phyloP scores from a whole-genome alignment of 2,797 vertebrate species.

The Fistularia tabacaria region DNA sequence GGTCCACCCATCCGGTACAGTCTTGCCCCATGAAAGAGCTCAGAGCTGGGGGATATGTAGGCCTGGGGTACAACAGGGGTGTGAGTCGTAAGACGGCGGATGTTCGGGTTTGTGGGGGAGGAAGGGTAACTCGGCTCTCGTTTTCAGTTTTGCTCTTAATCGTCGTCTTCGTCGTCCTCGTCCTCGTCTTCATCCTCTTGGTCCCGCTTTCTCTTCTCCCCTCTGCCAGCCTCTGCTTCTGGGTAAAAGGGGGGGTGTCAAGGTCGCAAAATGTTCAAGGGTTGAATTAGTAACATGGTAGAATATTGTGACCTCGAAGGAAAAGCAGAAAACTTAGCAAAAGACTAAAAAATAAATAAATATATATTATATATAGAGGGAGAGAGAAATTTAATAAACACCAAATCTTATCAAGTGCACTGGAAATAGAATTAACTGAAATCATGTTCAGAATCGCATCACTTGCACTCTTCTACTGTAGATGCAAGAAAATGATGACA shows the following conservation, averaged over 20 bases:
- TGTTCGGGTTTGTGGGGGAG: constrained; percentile 65
- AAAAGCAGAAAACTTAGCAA: too few species aligned
- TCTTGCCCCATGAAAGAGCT: constrained; percentile 81
- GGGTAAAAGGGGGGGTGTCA: constrained; percentile 31
- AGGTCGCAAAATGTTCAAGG: not conserved
- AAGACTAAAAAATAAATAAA: too few species aligned
- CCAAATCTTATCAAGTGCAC: too few species aligned
- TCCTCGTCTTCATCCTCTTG: constrained; percentile 87
- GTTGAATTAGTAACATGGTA: not conserved
- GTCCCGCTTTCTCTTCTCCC: constrained; percentile 91
- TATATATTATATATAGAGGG: too few species aligned
- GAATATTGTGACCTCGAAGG: too few species aligned
- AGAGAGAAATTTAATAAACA: too few species aligned
- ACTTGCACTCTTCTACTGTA: too few species aligned
- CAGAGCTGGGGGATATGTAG: constrained; percentile 58
- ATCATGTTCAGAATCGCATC: too few species aligned
- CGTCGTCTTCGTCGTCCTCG: constrained; percentile 81
- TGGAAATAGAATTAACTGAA: too few species aligned
- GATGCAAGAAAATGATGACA: too few species aligned
- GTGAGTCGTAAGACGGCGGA: constrained; percentile 57
- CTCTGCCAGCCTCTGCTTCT: constrained; percentile 80
- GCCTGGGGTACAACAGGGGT: constrained; percentile 75
- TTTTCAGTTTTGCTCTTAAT: constrained; percentile 67
- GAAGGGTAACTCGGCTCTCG: constrained; percentile 67
- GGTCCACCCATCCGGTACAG: constrained; percentile 83